Conservation (phyloP, 2,113 vertebrate species). For the Pagrus major region DNA sequence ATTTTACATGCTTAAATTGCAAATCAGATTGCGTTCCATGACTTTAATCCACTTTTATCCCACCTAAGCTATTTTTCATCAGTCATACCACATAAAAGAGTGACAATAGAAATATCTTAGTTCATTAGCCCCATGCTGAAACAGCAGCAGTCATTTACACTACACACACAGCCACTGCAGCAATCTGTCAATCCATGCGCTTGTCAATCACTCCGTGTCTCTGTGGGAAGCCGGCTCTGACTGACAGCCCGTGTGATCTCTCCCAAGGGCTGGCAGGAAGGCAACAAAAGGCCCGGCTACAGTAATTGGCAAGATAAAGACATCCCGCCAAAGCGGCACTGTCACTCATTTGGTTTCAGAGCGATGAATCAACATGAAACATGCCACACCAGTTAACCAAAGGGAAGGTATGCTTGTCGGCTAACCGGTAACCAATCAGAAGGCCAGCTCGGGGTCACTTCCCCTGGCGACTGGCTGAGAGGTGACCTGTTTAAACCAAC, state of each 20-base stretch:
- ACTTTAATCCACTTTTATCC: conserved; percentile 62
- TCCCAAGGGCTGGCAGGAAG: conserved; percentile 75
- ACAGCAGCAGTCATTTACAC: conserved; percentile 78
- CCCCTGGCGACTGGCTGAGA: conserved; percentile 70
- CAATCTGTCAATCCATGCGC: conserved; percentile 73
- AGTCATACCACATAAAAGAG: conserved; percentile 61
- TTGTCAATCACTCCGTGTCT: conserved; percentile 77
- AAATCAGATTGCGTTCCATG: conserved; percentile 49
- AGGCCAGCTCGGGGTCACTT: conserved; percentile 56
- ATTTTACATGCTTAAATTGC: conserved; percentile 36
- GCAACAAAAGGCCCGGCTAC: conserved; percentile 75
- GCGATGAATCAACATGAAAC: conserved; percentile 75
- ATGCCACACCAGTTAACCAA: conserved; percentile 66
- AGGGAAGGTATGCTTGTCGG: conserved; percentile 63
- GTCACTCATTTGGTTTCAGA: conserved; percentile 74
- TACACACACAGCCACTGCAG: conserved; percentile 69
- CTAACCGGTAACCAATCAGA: conserved; percentile 66
- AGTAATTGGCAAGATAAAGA: conserved; percentile 83
- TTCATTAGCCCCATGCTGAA: conserved; percentile 77
- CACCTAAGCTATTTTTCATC: conserved; percentile 61
- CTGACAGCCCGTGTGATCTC: conserved; percentile 83
- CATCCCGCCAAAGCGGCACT: conserved; percentile 71
- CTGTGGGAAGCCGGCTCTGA: conserved; percentile 71
- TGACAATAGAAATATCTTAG: conserved; percentile 73
- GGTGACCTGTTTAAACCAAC: conserved; percentile 79